phyloP scores from a whole-genome alignment of 2,888 invertebrate species.

The Panorpa germanica region DNA sequence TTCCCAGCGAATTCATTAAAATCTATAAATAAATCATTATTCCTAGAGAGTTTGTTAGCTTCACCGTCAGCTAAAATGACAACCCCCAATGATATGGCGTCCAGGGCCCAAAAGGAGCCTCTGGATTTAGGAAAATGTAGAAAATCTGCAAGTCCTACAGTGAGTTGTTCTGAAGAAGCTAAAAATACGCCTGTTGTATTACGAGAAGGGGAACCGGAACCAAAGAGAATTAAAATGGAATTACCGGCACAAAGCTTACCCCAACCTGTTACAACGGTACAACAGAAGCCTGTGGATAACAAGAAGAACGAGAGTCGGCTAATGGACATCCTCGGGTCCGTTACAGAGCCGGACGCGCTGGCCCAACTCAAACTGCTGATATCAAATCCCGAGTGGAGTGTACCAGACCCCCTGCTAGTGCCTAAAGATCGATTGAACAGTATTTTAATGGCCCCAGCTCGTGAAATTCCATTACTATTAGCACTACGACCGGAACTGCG shows the following conservation, averaged over 20 bases:
- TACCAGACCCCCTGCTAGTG: conserved; percentile 66
- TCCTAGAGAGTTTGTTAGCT: conserved; percentile 42
- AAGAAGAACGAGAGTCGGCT: conserved; percentile 19
- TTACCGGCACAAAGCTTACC: conserved; percentile 24
- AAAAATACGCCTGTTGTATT: too few relatives aligned
- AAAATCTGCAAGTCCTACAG: conserved; percentile 50
- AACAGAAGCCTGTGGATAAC: conserved; percentile 7
- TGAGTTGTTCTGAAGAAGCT: conserved; percentile 55
- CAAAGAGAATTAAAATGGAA: conserved; percentile 23
- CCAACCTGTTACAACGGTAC: too few relatives aligned
- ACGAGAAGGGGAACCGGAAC: conserved; percentile 29
- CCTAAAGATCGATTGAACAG: conserved; percentile 56
- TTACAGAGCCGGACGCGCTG: conserved; percentile 38
- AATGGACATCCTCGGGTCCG: conserved; percentile 24
- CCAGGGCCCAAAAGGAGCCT: conserved; percentile 36
- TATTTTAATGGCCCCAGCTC: conserved; percentile 50
- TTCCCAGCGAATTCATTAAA: too few relatives aligned
- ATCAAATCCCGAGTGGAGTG: conserved; percentile 42
- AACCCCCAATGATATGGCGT: conserved; percentile 8
- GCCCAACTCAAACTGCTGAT: conserved; percentile 52
- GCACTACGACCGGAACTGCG: conserved; percentile 52
- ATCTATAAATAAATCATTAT: conserved; percentile 29
- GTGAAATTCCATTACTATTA: conserved; percentile 57
- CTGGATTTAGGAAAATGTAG: conserved; percentile 46
- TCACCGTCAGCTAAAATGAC: conserved; percentile 20